Percentiles rank a stretch among this genome's conserved stretches.
These are phyloP conservation scores for Galbula dea DNA, from an alignment of 2,113 vertebrate genomes.

Conservation along the genomic window DNA sequence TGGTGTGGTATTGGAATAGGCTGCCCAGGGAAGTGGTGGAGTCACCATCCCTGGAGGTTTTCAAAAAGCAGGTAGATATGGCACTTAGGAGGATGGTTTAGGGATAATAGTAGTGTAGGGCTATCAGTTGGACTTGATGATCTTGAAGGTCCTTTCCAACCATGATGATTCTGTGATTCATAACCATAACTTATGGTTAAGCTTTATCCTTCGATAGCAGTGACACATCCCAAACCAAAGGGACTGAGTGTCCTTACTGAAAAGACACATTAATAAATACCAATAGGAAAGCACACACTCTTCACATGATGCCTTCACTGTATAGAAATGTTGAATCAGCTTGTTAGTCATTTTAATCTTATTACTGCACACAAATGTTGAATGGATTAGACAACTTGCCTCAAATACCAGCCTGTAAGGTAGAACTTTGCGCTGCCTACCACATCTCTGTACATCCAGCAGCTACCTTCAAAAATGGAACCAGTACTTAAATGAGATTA, in stretches of 20 bases:
- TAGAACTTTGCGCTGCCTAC: background rate
- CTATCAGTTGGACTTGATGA: too few species aligned
- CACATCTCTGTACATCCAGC: background rate
- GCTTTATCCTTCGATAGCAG: background rate
- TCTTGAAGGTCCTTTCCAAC: too few species aligned
- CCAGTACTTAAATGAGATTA: background rate
- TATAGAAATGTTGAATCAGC: background rate
- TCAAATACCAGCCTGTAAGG: background rate
- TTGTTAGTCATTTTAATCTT: background rate
- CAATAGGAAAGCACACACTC: background rate
- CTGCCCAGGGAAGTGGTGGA: too few species aligned
- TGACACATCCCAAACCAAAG: background rate
- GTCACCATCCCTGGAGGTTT: too few species aligned
- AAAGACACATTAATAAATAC: background rate
- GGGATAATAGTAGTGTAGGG: too few species aligned
- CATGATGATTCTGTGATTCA: too few species aligned
- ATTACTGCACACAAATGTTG: background rate
- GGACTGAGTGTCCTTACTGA: background rate
- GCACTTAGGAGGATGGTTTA: too few species aligned
- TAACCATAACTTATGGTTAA: background rate
- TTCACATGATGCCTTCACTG: background rate
- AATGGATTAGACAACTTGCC: background rate
- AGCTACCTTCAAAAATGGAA: background rate
- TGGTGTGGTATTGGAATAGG: too few species aligned
- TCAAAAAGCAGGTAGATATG: too few species aligned